Evolutionary conservation across 1,140 invertebrate species (phyloP), one percentile per base, ranked within the genome.

Genomic region (Zaprionus ornatus): DNA sequence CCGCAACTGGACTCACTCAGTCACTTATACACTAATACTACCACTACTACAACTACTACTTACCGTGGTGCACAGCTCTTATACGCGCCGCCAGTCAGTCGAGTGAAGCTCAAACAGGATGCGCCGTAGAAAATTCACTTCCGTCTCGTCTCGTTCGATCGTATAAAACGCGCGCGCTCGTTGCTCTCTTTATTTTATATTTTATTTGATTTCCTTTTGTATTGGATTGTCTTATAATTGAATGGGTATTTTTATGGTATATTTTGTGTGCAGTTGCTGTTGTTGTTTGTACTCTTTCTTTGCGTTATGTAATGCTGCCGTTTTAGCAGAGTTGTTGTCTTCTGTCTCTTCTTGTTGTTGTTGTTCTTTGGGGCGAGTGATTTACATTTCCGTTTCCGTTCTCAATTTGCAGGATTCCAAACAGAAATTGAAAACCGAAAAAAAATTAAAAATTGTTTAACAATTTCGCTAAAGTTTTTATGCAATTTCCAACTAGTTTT

Each of bases 361-460:
- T 6, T 56, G 55, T 75, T 86, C 59, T 79, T 54, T 17, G n/a
- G 87, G 91, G 91, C 91, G 91, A 91, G 59, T 92, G 80, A 77
- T 79, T 92, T 92, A 92, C 91, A 92, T 92, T 81, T 91, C 91
- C 83, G 86, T 91, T 85, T 69, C n/a, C 45, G 29, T 32, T 32
- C 29, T 32, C 29, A 32, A 10, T 32, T 32, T 9, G 45, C 19
- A 50, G 45, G 45, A 50, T 10, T n/a, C n/a, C 13, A 45, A 17
- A 45, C 17, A 40, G 23, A 50, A 19, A 50, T 4, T 17, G 37
- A n/a, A n/a, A 50, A 45, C 42, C 15, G 3, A 40, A 37, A 15
- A 42, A 70, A 40, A 65, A n/a, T n/a, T n/a, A 29, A 50, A 63
- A 72, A 73, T 29, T 37, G 23, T 68, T 37, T 27, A 10, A 23